Conservation (phyloP, 2,113 vertebrate species). For the Zosterops borbonicus region DNA sequence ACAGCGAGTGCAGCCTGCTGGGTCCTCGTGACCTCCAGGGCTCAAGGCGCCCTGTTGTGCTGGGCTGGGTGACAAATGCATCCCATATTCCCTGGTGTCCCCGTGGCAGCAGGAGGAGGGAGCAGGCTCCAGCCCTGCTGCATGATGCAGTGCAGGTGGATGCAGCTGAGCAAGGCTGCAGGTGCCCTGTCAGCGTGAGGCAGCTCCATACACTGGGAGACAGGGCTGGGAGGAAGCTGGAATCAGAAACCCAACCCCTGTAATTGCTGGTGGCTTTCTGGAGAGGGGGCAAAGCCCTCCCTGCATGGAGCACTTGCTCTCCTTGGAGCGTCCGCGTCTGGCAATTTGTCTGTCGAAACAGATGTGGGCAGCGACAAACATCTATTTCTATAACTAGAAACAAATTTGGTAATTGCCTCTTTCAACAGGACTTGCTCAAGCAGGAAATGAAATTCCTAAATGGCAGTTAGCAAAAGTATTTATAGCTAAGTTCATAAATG, state of each 20-base stretch:
- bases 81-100: accelerated
- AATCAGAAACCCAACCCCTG: not conserved
- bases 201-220: not conserved
- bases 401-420: conserved; percentile 79
- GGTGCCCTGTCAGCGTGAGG: not conserved
- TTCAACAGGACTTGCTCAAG: conserved; percentile 73
- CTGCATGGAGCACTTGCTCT: conserved; percentile 46
- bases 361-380: conserved; percentile 80
- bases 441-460: conserved; percentile 74
- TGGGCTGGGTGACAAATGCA: not conserved
- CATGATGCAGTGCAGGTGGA: not conserved
- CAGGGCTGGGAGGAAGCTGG: not conserved
- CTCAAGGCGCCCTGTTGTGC: not conserved
- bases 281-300: conserved; percentile 35
- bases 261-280: not conserved
- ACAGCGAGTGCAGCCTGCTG: accelerated
- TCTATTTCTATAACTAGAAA: conserved; percentile 82
- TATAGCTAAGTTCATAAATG: conserved; percentile 72
- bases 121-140: accelerated
- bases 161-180: not conserved
- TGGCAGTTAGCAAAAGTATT: conserved; percentile 73
- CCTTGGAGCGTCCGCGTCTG: conserved; percentile 51
- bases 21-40: not conserved
- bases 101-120: not conserved
- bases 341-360: conserved; percentile 79